Percentiles rank a stretch among this genome's conserved stretches.
Conservation (phyloP, 2,888 invertebrate genomes). For the Drosophila mimetica region DNA sequence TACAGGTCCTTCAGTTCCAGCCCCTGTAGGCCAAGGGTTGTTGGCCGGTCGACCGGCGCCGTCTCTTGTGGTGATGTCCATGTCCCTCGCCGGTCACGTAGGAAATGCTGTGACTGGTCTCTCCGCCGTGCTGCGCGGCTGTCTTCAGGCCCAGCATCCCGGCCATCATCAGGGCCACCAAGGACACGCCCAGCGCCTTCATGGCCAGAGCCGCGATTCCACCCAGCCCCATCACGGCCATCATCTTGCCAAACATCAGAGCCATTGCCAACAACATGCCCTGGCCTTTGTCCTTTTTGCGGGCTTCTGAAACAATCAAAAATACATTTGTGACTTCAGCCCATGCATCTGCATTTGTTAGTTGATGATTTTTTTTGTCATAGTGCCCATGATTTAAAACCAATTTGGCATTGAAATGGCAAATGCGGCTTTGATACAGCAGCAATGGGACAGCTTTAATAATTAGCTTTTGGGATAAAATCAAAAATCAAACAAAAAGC, state of each 20-base stretch:
- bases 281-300: conserved; percentile 88
- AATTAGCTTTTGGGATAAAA: neutral
- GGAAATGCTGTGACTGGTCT: conserved; percentile 85
- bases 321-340: conserved; percentile 21
- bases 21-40: conserved; percentile 86
- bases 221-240: conserved; percentile 91
- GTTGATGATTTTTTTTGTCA: conserved; percentile 5
- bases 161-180: conserved; percentile 90
- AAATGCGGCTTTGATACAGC: neutral
- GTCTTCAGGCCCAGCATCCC: conserved; percentile 91
- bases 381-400: neutral
- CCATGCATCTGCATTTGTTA: conserved; percentile 3
- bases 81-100: conserved; percentile 84
- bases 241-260: conserved; percentile 91
- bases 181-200: conserved; percentile 90
- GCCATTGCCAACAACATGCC: conserved; percentile 86
- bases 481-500: neutral
- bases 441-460: conserved; percentile 8
- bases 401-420: conserved; percentile 4
- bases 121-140: conserved; percentile 86
- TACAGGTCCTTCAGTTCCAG: conserved; percentile 79
- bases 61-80: conserved; percentile 80
- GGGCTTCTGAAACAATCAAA: conserved; percentile 85
- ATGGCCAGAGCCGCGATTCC: conserved; percentile 91
- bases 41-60: conserved; percentile 63